Base-by-base conservation (phyloP, 2,888 invertebrate species). In the Scelioninae gen. 2 region DNA sequence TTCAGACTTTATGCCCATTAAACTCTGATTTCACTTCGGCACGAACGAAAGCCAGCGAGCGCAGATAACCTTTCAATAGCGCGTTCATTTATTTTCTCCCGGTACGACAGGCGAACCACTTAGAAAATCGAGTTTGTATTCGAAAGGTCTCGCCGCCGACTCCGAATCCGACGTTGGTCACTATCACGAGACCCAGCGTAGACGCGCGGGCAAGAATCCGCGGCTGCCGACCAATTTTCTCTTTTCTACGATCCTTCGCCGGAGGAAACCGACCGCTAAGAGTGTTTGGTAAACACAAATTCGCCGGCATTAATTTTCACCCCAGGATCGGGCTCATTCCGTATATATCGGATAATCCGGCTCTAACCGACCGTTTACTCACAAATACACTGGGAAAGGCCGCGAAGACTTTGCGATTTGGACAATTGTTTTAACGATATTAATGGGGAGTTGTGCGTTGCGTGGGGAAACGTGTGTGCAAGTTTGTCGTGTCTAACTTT, bases 1-100 rank as follows among this genome's bases (percentile, higher is more conserved):
- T 78, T 81, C 79, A 68, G 77, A 77, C 79, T 78, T 81, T 81
- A 80, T 80, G 77, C 76, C 80, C 79, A 81, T 81, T 81, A 81
- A 80, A 82, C 75, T 75, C 77, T 77, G 78, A 79, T 81, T 80
- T 79, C 76, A 71, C n/a, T n/a, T n/a, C n/a, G n/a, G n/a, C 78
- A 75, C 76, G 79, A 80, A 78, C 70, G 60, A 78, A 78, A 77
- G 77, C 76, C 76, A 75, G 75, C 75, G 69, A 72, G 55, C 70
- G 68, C 74, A 77, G 78, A 81, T 82, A 79, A 78, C 78, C 78
- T 81, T 81, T 81, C 80, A 80, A 82, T 81, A 75, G 78, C 55
- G 68, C 76, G 74, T 78, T 81, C 79, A 77, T 80, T 82, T 79
- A 78, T 80, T 80, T 78, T 74, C 76, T 60, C 31, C 53, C 57